phyloP scores from a whole-genome alignment of 2,888 invertebrate species.

The Pegoplata infirma region DNA sequence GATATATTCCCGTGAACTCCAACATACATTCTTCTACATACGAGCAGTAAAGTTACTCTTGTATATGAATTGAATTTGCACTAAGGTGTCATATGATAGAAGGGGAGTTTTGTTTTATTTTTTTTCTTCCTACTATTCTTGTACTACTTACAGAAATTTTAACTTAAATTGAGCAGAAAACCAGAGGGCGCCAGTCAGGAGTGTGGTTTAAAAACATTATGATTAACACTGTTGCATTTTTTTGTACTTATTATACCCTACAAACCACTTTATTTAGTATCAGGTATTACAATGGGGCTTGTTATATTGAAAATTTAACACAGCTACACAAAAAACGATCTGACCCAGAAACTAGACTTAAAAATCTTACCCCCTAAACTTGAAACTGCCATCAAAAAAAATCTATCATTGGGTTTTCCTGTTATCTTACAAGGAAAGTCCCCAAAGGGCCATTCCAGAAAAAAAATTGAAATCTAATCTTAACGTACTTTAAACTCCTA shows the following conservation, averaged over 20 bases:
- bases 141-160: slow-evolving; percentile 48
- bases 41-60: not conserved
- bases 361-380: too few relatives aligned
- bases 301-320: not conserved
- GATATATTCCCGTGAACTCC: slow-evolving; percentile 55
- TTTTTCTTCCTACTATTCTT: slow-evolving; percentile 25
- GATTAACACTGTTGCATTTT: slow-evolving; percentile 48
- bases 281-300: not conserved
- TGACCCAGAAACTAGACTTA: too few relatives aligned
- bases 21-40: not conserved
- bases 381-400: too few relatives aligned
- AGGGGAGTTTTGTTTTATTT: slow-evolving; percentile 28
- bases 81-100: slow-evolving; percentile 57
- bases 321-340: too few relatives aligned
- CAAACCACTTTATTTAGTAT: not conserved
- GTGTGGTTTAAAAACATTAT: slow-evolving; percentile 49
- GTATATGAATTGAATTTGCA: slow-evolving; percentile 63
- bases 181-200: slow-evolving; percentile 73
- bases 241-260: slow-evolving; percentile 37
- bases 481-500: too few relatives aligned
- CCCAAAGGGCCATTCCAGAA: too few relatives aligned
- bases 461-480: too few relatives aligned
- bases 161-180: slow-evolving; percentile 76
- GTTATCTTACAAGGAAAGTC: too few relatives aligned
- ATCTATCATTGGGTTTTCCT: too few relatives aligned